These are phyloP conservation scores for Caprella mutica DNA, from an alignment of 2,888 invertebrate genomes.

Conservation along the genomic window DNA sequence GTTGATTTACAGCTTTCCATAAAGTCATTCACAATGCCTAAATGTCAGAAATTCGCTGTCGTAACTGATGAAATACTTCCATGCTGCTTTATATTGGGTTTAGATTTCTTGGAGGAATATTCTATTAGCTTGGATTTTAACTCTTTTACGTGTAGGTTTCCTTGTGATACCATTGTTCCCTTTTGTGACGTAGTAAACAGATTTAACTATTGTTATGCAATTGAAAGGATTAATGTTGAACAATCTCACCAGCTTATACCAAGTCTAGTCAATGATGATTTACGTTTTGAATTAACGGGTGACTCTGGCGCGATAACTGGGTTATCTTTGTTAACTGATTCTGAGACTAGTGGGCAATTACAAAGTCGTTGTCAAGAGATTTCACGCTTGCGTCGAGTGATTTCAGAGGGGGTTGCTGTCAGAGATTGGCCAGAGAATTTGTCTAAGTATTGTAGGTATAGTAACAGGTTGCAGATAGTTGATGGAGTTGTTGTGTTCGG, in stretches of 20 bases:
- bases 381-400: not conserved
- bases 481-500: not conserved
- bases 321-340: not conserved
- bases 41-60: not conserved
- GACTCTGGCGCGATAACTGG: not conserved
- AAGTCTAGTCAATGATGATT: not conserved
- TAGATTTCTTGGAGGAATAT: not conserved
- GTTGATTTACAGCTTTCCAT: not conserved
- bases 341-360: not conserved
- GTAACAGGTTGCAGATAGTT: not conserved
- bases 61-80: not conserved
- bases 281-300: not conserved
- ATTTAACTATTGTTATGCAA: no score
- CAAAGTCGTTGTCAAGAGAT: not conserved
- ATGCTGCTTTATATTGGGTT: not conserved
- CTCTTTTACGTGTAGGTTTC: no score
- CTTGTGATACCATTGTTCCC: no score
- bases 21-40: not conserved
- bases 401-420: not conserved
- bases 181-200: no score
- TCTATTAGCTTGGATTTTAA: no score
- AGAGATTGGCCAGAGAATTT: not conserved
- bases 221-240: no score
- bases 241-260: not conserved
- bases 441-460: not conserved